phyloP scores from a whole-genome alignment of 2,797 vertebrate species.

The Schizothorax lantsangensis region DNA sequence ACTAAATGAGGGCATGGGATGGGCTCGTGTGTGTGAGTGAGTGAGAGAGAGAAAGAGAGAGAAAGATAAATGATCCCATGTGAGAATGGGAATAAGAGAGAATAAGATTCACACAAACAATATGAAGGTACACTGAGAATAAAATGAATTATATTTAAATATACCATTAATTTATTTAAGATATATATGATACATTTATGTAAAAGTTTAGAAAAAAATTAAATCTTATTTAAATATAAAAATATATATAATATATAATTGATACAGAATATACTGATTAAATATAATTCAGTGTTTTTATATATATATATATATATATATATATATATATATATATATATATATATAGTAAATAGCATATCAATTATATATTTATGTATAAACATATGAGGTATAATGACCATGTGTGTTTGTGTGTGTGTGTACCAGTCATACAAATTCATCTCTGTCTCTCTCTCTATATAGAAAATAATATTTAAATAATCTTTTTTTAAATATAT shows the following conservation, averaged over 20 bases:
- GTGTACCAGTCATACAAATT: no score
- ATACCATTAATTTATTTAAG: no score
- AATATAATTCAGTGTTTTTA: not conserved
- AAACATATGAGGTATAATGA: no score
- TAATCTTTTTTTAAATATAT: not conserved
- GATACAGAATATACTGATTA: not conserved
- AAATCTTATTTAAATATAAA: not conserved
- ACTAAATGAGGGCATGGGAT: constrained; percentile 38
- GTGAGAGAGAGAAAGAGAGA: not conserved
- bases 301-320: no score
- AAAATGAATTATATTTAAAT: not conserved
- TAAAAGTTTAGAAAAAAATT: not conserved
- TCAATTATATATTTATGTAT: no score
- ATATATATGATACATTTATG: not conserved
- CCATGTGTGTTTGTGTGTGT: no score
- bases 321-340: no score
- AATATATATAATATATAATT: not conserved
- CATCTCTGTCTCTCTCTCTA: no score
- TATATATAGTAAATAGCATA: no score
- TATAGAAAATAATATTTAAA: no score
- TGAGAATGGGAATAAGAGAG: constrained; percentile 6
- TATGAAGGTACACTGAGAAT: not conserved
- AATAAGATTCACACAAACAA: not conserved
- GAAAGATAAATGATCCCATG: constrained; percentile 23
- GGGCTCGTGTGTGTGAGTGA: not conserved